A percentile compares a stretch with the other conserved stretches of the same genome.
Evolutionary conservation across 1,140 invertebrate species (phyloP).

Genomic region (Lethrus apterus): DNA sequence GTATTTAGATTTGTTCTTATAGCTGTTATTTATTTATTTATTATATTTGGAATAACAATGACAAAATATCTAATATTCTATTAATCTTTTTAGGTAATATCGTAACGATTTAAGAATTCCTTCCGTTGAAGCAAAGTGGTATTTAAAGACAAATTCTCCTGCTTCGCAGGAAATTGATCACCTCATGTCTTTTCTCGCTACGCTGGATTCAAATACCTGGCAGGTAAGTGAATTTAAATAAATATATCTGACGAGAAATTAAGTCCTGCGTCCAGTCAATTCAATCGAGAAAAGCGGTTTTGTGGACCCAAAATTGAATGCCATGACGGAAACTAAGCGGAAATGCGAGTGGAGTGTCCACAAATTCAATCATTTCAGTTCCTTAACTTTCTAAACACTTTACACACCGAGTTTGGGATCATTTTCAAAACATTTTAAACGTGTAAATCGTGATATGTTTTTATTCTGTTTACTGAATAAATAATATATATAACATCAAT

Average conservation of each 20-base stretch:
- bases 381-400: conserved; percentile 12
- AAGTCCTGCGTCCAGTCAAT: conserved; percentile 6
- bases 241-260: not conserved
- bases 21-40: too few relatives aligned
- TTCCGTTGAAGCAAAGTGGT: too few relatives aligned
- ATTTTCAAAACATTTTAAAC: too few relatives aligned
- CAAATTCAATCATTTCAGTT: conserved; percentile 16
- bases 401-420: too few relatives aligned
- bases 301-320: conserved; percentile 8
- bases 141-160: conserved; percentile 3
- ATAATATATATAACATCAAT: too few relatives aligned
- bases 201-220: conserved; percentile 44
- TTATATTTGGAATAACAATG: too few relatives aligned
- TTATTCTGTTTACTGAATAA: too few relatives aligned
- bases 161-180: conserved; percentile 12
- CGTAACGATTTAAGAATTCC: too few relatives aligned
- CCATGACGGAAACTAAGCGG: conserved; percentile 17
- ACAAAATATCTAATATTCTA: too few relatives aligned
- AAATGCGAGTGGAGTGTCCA: conserved; percentile 15
- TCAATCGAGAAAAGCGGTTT: conserved; percentile 2
- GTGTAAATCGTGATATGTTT: too few relatives aligned
- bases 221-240: conserved; percentile 38
- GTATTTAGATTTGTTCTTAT: too few relatives aligned
- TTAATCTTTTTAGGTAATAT: too few relatives aligned
- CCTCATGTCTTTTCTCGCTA: conserved; percentile 43